A percentile compares a stretch with the other conserved stretches of the same genome.
Evolutionary conservation across 2,888 invertebrate species (phyloP).

Genomic region (Cephus pygmeus): DNA sequence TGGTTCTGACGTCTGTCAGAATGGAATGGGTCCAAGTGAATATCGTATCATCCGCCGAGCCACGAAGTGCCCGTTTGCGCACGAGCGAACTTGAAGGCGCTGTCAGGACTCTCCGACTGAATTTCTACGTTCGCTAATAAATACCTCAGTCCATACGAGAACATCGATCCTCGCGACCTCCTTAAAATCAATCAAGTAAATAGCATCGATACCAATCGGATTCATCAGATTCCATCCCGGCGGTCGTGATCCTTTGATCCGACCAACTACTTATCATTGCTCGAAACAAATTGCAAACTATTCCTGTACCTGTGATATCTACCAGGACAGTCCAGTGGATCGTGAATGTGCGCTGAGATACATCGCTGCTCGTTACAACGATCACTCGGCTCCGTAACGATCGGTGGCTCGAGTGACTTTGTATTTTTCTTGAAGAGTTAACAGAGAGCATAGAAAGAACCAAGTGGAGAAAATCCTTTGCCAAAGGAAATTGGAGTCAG

Average conservation of each 20-base stretch:
- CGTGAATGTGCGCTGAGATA: background rate
- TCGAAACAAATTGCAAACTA: background rate
- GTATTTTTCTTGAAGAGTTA: background rate
- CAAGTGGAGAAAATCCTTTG: background rate
- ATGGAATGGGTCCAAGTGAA: conserved; percentile 46
- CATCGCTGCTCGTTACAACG: background rate
- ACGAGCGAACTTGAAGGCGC: background rate
- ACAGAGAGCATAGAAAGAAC: background rate
- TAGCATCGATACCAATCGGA: background rate
- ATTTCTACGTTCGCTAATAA: background rate
- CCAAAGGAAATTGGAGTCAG: too few relatives aligned
- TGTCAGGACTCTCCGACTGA: background rate
- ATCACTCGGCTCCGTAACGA: background rate
- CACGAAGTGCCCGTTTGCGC: background rate
- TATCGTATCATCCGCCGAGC: conserved; percentile 45
- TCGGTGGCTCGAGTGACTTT: background rate
- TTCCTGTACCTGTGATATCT: background rate
- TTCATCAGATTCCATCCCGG: background rate
- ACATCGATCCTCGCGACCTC: background rate
- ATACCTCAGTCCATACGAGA: background rate
- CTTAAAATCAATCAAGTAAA: background rate
- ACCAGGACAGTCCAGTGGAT: background rate
- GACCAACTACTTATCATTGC: background rate
- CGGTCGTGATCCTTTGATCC: background rate
- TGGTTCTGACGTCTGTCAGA: conserved; percentile 41